Evolutionary conservation across 2,113 vertebrate species (phyloP).

Genomic region (Leptodactylus fuscus): DNA sequence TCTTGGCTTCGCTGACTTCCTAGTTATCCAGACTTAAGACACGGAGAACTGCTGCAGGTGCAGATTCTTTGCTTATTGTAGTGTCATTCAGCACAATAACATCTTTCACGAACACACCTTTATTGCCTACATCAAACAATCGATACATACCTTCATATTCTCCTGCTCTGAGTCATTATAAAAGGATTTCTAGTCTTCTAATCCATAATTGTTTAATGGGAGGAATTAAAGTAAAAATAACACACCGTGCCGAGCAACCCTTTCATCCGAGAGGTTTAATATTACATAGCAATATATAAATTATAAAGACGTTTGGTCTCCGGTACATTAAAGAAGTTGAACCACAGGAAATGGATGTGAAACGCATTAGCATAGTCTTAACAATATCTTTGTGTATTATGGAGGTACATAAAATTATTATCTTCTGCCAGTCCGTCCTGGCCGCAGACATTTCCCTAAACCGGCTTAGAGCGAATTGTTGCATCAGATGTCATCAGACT

Average conservation of each 20-base stretch:
- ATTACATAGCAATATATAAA: slow-evolving; percentile 44
- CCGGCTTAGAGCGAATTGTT: slow-evolving; percentile 11
- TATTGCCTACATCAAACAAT: slow-evolving; percentile 37
- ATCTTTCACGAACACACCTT: slow-evolving; percentile 35
- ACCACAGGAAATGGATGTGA: slow-evolving; percentile 55
- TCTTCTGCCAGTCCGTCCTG: neutral
- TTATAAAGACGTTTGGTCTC: slow-evolving; percentile 41
- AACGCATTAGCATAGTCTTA: slow-evolving; percentile 43
- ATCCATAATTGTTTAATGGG: slow-evolving; percentile 38
- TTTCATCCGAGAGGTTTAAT: slow-evolving; percentile 25
- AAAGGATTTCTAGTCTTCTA: neutral
- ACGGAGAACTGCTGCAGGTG: slow-evolving; percentile 13
- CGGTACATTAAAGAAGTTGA: slow-evolving; percentile 17
- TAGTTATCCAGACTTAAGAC: neutral
- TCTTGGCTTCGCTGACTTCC: too few species aligned
- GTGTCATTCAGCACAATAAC: slow-evolving; percentile 33
- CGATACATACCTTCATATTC: slow-evolving; percentile 33
- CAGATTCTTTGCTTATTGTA: slow-evolving; percentile 30
- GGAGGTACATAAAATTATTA: neutral
- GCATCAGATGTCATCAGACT: slow-evolving; percentile 12
- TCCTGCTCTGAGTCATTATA: slow-evolving; percentile 15
- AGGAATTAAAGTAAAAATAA: slow-evolving; percentile 41
- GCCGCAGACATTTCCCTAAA: slow-evolving; percentile 22
- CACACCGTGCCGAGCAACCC: neutral
- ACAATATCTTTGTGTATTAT: slow-evolving; percentile 1